These are phyloP conservation scores for Xenentodon cancila DNA, from an alignment of 2,797 vertebrate species.

Conservation along the genomic window DNA sequence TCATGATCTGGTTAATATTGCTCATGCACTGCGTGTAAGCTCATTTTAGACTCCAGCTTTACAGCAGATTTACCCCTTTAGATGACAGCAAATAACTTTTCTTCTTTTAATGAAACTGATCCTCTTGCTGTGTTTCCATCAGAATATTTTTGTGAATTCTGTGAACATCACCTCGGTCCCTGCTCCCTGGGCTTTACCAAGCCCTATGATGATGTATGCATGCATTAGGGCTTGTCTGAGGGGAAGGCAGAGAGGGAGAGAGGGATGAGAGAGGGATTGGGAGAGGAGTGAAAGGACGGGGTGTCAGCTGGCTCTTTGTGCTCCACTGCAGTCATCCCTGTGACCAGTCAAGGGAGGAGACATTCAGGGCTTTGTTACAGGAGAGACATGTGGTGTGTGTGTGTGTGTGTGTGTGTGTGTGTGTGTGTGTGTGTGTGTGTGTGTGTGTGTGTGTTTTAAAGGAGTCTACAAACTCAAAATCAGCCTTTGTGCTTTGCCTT, in stretches of 20 bases:
- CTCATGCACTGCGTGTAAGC: constrained; percentile 1
- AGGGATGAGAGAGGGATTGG: constrained; percentile 84
- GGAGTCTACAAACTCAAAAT: constrained; percentile 70
- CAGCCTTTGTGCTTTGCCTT: constrained; percentile 65
- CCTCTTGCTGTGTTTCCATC: constrained; percentile 47
- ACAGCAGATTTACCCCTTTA: constrained; percentile 28
- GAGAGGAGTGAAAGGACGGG: constrained; percentile 83
- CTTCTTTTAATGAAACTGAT: constrained; percentile 30
- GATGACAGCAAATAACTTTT: constrained; percentile 19
- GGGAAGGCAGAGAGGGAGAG: constrained; percentile 68
- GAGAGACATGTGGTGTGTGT: constrained; percentile 83
- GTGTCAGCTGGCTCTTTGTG: constrained; percentile 90
- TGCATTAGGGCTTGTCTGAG: constrained; percentile 79
- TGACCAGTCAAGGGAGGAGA: constrained; percentile 89
- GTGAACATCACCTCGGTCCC: constrained; percentile 38
- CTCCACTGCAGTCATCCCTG: constrained; percentile 87
- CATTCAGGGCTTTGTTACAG: constrained; percentile 87
- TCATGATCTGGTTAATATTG: constrained; percentile 27
- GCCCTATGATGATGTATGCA: constrained; percentile 79
- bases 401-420: constrained; percentile 35
- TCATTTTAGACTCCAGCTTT: constrained; percentile 24
- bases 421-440: too few relatives aligned
- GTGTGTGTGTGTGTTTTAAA: constrained; percentile 63
- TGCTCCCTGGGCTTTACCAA: constrained; percentile 68
- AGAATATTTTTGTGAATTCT: constrained; percentile 59